Evolutionary conservation across 2,113 vertebrate species (phyloP).

Genomic region (Carollia perspicillata): DNA sequence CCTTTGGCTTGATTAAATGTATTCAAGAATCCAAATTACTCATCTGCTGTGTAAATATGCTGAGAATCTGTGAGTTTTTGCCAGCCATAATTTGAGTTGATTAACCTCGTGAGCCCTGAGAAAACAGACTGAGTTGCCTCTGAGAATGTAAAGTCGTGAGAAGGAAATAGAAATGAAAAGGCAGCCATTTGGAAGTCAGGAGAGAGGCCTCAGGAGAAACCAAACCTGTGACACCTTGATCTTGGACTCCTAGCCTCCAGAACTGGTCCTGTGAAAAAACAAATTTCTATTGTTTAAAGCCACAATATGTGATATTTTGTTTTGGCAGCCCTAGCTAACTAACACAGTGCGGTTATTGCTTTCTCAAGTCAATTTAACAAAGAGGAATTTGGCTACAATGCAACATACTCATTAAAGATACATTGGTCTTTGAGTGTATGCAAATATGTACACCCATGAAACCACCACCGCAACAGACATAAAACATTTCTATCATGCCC

Average conservation of each 20-base stretch:
- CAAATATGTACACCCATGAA: neutral
- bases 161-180: neutral
- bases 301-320: neutral
- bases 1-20: slow-evolving; percentile 17
- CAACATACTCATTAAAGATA: neutral
- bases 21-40: slow-evolving; percentile 28
- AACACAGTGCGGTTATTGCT: neutral
- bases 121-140: slow-evolving; percentile 11
- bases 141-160: neutral
- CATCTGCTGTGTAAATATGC: slow-evolving; percentile 12
- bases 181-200: neutral
- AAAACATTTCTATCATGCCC: neutral
- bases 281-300: neutral
- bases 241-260: neutral
- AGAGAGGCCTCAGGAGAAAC: neutral
- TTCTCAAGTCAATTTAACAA: neutral
- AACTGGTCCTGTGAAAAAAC: neutral
- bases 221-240: neutral
- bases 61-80: slow-evolving; percentile 13
- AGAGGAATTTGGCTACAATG: neutral
- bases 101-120: slow-evolving; percentile 33
- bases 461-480: neutral
- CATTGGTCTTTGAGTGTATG: neutral
- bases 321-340: neutral
- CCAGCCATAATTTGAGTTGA: slow-evolving; percentile 30